phyloP scores from a whole-genome alignment of 64 coral and sea anemone species.

The Actinia tenebrosa region DNA sequence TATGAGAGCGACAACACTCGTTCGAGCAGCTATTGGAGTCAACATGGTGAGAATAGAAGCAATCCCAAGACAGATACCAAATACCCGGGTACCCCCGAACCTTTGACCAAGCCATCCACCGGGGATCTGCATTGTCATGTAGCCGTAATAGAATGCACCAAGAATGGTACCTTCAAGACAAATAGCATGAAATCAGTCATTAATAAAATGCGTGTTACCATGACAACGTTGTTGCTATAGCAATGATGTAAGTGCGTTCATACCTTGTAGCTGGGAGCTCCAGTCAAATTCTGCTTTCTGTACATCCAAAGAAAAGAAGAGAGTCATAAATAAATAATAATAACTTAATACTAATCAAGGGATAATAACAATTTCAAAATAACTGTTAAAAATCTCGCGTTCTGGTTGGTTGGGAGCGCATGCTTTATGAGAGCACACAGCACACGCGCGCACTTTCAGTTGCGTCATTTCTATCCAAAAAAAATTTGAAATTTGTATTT shows the following conservation, averaged over 20 bases:
- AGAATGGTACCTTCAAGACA: conserved; percentile 74
- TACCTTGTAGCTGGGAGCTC: conserved; percentile 93
- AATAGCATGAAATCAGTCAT: neutral
- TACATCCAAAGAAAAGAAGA: neutral
- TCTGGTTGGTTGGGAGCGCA: too few species aligned
- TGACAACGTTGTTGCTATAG: neutral
- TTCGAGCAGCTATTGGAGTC: conserved; percentile 82
- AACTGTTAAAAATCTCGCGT: too few species aligned
- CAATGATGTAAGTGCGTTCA: neutral
- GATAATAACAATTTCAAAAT: too few species aligned
- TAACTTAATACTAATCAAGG: neutral
- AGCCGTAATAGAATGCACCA: conserved; percentile 93
- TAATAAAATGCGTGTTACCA: neutral
- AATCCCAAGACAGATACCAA: conserved; percentile 76
- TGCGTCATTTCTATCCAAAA: too few species aligned
- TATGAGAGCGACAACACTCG: conserved; percentile 81
- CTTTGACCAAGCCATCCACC: conserved; percentile 90
- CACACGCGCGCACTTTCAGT: too few species aligned
- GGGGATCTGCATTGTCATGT: conserved; percentile 91
- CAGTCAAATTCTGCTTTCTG: conserved; percentile 91
- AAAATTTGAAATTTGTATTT: too few species aligned
- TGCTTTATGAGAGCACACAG: too few species aligned
- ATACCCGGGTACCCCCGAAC: conserved; percentile 88
- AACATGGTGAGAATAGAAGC: conserved; percentile 95
- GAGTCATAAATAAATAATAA: neutral